Evolutionary conservation across 2,888 invertebrate species (phyloP), one percentile per base, ranked within the genome.

Genomic region (Conops quadrifasciatus): DNA sequence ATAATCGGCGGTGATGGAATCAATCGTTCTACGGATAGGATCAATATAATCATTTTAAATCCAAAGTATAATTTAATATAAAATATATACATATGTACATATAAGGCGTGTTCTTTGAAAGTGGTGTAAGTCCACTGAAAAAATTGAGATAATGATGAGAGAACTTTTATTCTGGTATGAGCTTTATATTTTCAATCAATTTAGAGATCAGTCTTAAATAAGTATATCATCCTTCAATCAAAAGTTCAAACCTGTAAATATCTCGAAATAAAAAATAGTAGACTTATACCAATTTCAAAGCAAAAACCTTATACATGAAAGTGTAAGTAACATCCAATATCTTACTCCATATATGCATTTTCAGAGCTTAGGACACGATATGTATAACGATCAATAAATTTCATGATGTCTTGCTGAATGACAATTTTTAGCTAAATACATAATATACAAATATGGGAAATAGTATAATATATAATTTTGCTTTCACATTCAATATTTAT

Each of bases 311-410:
- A n/a, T n/a, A n/a, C n/a, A n/a, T n/a, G n/a, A n/a, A n/a, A n/a
- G n/a, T n/a, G n/a, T n/a, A n/a, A n/a, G n/a, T n/a, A n/a, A n/a
- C n/a, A n/a, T n/a, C 9, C 36, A 11, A 60, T n/a, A 19, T 74
- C 78, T 75, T 72, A 84, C 85, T 75, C 72, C 84, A 85, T 80
- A 64, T 81, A 79, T 15, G 80, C 75, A 2, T 77, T 74, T 62
- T 80, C 82, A 58, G 80, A 78, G 24, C 78, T 76, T 21, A 83
- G 72, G 21, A 84, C 65, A 0, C 82, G 77, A 74, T 82, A 83
- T 1, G 81, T 79, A 19, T 81, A 75, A 5, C 78, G 80, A 75
- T 85, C 78, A 5, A 83, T 77, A 15, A 75, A 75, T 0, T 72
- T 45, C 5, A 71, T 66, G 3, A 82, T 80, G 70, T 82, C 78